A percentile compares a stretch with the other conserved stretches of the same genome.
Conservation (phyloP, 2,888 invertebrate species). For the Agrilus mali region DNA sequence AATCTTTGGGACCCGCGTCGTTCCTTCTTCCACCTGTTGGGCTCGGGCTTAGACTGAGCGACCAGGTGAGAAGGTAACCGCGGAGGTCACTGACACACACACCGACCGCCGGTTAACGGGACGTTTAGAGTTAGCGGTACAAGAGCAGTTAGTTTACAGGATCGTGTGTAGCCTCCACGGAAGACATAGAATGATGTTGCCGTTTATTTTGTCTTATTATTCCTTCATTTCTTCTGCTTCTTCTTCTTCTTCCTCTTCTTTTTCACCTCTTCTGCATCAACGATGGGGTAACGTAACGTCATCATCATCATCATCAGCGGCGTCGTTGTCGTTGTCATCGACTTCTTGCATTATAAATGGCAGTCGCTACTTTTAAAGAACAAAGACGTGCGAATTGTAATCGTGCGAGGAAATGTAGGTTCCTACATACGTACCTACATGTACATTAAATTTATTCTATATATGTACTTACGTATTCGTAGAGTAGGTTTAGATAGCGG, state of each 20-base stretch:
- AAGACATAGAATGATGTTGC: too few relatives aligned
- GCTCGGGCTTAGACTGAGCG: conserved; percentile 32
- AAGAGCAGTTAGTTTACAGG: conserved; percentile 36
- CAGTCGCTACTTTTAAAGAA: too few relatives aligned
- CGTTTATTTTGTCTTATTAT: too few relatives aligned
- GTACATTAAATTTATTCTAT: too few relatives aligned
- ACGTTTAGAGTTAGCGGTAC: conserved; percentile 30
- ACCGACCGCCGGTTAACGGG: conserved; percentile 28
- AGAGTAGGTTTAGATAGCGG: too few relatives aligned
- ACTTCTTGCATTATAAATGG: not conserved
- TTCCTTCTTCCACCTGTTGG: conserved; percentile 27
- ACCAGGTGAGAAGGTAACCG: conserved; percentile 32
- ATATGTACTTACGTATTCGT: too few relatives aligned
- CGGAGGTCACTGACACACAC: conserved; percentile 32
- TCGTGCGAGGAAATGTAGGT: too few relatives aligned
- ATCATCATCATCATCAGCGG: conserved; percentile 9
- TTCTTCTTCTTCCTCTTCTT: conserved; percentile 1
- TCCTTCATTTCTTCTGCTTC: too few relatives aligned
- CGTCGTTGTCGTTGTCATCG: conserved; percentile 6
- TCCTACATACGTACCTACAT: too few relatives aligned
- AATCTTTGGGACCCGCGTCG: too few relatives aligned
- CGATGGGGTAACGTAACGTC: conserved; percentile 12
- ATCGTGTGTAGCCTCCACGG: conserved; percentile 30
- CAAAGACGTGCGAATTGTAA: too few relatives aligned
- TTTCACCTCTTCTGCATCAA: conserved; percentile 7